Evolutionary conservation across 2,797 vertebrate species (phyloP).

Genomic region (Peromyscus aztecus): DNA sequence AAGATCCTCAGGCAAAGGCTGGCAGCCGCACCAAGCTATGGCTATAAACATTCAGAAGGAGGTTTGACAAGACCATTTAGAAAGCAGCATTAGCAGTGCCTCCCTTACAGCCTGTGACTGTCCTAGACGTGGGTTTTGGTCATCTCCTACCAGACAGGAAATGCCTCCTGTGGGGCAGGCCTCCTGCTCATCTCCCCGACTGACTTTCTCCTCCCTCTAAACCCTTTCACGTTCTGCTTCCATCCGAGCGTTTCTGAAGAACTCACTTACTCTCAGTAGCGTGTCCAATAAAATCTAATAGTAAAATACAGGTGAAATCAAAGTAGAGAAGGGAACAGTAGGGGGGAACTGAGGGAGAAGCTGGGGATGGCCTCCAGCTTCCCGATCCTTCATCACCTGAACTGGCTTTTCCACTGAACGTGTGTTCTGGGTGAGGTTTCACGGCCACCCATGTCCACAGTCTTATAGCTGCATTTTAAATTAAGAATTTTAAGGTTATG

Average conservation of each 20-base stretch:
- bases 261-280: background rate
- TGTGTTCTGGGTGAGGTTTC: background rate
- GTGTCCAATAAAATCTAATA: background rate
- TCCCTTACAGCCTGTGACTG: background rate
- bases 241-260: background rate
- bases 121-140: background rate
- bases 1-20: too few species aligned
- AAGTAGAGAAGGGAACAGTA: background rate
- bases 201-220: too few species aligned
- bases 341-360: background rate
- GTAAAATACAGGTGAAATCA: too few species aligned
- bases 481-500: background rate
- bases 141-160: background rate
- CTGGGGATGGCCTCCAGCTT: background rate
- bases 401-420: background rate
- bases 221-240: background rate
- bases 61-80: background rate
- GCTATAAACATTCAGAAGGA: background rate
- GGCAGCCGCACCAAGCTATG: background rate
- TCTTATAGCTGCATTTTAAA: background rate
- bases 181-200: background rate
- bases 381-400: background rate
- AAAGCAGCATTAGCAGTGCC: background rate
- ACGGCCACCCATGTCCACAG: background rate
- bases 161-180: background rate